Evolutionary conservation across 2,888 invertebrate genomes (phyloP).

Genomic region (Ectobius pallidus): DNA sequence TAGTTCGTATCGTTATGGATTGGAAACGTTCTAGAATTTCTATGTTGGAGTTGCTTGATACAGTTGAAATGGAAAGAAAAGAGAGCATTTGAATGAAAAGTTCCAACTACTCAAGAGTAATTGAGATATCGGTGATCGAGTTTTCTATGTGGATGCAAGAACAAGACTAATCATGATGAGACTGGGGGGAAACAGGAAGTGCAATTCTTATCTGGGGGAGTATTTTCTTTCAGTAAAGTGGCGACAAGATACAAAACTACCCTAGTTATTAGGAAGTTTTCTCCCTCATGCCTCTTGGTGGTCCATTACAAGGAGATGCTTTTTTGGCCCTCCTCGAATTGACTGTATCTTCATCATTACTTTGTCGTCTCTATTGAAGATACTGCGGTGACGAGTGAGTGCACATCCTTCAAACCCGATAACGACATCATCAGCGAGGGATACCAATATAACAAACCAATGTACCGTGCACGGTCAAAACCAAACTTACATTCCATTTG

Average conservation of each 20-base stretch:
- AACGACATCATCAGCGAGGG: not conserved
- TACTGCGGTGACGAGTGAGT: not conserved
- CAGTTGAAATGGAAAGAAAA: too few relatives aligned
- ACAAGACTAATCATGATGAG: not conserved
- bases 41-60: too few relatives aligned
- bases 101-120: not conserved
- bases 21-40: too few relatives aligned
- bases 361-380: not conserved
- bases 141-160: not conserved
- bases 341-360: conserved; percentile 17
- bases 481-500: too few relatives aligned
- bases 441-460: too few relatives aligned
- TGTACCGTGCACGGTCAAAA: too few relatives aligned
- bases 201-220: not conserved
- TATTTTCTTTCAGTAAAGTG: not conserved
- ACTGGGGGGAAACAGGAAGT: not conserved
- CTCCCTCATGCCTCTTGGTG: not conserved
- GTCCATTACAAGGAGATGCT: not conserved
- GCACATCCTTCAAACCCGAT: not conserved
- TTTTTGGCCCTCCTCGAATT: not conserved
- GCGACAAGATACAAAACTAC: conserved; percentile 21
- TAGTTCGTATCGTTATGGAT: too few relatives aligned
- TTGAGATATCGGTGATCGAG: not conserved
- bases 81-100: too few relatives aligned
- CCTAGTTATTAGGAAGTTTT: not conserved